Percentiles rank a stretch among this genome's conserved stretches.
Conservation (phyloP, 1,140 invertebrate species). For the Drosophila azteca region DNA sequence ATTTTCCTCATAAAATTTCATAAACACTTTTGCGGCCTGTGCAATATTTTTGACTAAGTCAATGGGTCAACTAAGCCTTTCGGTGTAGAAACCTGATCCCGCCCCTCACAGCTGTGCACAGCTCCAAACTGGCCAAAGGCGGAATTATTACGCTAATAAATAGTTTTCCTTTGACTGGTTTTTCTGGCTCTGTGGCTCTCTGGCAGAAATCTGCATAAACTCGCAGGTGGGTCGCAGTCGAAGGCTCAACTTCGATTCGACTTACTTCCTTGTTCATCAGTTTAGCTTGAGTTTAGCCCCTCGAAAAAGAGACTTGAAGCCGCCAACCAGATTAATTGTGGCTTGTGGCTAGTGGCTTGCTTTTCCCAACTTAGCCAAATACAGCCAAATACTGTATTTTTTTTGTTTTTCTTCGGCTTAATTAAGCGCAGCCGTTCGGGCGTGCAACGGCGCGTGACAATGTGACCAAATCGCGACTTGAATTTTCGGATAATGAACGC, state of each 20-base stretch:
- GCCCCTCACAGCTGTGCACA: constrained; percentile 26
- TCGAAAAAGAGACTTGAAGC: constrained; percentile 14
- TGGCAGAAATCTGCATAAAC: constrained; percentile 59
- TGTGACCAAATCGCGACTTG: constrained; percentile 49
- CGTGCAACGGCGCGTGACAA: constrained; percentile 67
- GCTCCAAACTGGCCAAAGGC: constrained; percentile 44
- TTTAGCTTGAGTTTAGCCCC: constrained; percentile 40
- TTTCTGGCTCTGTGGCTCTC: constrained; percentile 51
- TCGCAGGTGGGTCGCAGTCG: constrained; percentile 44
- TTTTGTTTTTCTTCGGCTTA: constrained; percentile 33
- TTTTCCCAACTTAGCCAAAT: not conserved
- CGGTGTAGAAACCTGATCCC: constrained; percentile 5
- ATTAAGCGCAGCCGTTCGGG: constrained; percentile 46
- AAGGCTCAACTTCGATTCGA: constrained; percentile 38
- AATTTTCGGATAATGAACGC: constrained; percentile 21
- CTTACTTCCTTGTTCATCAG: constrained; percentile 76
- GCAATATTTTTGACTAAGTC: constrained; percentile 66
- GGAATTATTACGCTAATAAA: constrained; percentile 80
- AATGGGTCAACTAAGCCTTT: constrained; percentile 62
- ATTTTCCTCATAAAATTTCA: constrained; percentile 39
- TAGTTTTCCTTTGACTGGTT: constrained; percentile 68
- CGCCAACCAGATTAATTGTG: constrained; percentile 57
- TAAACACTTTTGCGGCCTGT: constrained; percentile 18
- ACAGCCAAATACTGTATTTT: constrained; percentile 7
- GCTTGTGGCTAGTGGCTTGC: constrained; percentile 41